Conservation (phyloP, 2,888 invertebrate genomes). For the Busseola fusca region DNA sequence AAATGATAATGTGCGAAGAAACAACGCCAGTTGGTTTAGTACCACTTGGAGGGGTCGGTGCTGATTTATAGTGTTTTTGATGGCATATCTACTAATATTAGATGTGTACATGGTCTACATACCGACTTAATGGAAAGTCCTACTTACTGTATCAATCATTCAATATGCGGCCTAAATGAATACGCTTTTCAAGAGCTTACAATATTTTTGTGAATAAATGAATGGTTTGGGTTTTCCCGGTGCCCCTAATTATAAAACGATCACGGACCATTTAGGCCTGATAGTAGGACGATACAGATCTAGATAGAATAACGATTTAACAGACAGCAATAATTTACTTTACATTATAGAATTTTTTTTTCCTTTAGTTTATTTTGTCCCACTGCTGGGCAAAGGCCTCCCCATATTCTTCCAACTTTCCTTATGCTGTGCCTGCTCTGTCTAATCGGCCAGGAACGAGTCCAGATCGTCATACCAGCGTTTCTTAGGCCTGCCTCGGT, state of each 20-base stretch:
- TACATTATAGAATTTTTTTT: not conserved
- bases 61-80: conserved; percentile 14
- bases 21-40: not conserved
- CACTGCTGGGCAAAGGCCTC: too few species aligned
- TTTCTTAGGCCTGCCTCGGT: too few species aligned
- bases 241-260: not conserved
- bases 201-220: not conserved
- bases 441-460: too few species aligned
- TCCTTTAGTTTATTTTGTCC: too few species aligned
- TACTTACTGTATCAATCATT: not conserved
- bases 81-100: not conserved
- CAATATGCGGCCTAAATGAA: not conserved
- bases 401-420: too few species aligned
- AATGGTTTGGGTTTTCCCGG: not conserved
- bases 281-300: not conserved
- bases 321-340: not conserved
- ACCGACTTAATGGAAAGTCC: not conserved
- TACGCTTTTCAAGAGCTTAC: not conserved
- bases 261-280: not conserved
- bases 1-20: conserved; percentile 5
- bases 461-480: too few species aligned
- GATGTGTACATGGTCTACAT: not conserved
- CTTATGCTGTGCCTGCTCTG: too few species aligned
- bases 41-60: not conserved
- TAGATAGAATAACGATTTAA: not conserved